Base-by-base conservation (phyloP, 2,888 invertebrate genomes). In the Erebia palarica region DNA sequence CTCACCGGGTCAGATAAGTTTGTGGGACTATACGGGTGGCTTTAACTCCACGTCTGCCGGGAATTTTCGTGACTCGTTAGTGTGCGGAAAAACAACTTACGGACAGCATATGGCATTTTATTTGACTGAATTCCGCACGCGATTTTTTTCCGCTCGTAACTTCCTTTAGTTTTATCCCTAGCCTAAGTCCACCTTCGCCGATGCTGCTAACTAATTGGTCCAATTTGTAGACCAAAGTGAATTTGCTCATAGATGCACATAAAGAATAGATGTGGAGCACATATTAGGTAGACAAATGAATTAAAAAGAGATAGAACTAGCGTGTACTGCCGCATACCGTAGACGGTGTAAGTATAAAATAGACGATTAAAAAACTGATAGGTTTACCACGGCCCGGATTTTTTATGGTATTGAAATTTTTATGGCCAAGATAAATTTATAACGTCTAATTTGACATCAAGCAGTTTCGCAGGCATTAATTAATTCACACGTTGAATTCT, bases 211-310 rank as follows among this genome's bases (percentile, higher is more conserved):
- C 71, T 70, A 67, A 71, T 85, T 82, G 91, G 89, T 90, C 89
- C 85, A 87, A 81, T 82, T 81, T 84, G 81, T 83, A 84, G 87
- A 86, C 80, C 78, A 79, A 86, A 79, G 80, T 83, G 85, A 82
- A 85, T 84, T 89, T 88, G 90, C 91, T 91, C 91, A 90, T 90
- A 91, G 89, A 80, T 85, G 89, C 91, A 91, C 90, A 80, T 84
- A 82, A 82, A 79, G 13, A 78, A 78, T 86, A 90, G 87, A 87
- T 73, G 83, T 88, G 86, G 78, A 79, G 84, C 90, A 90, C 90
- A 77, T 78, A 79, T 80, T 90, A 90, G 88, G 86, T 90, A 90
- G 87, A 78, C 73, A 84, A 77, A 76, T 68, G 74, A 80, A 71
- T 74, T 72, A 71, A 57, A 74, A 68, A 21, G 27, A 78, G 74